Base-by-base conservation (phyloP, 1,140 invertebrate genomes). In the Tetraneura akinire region DNA sequence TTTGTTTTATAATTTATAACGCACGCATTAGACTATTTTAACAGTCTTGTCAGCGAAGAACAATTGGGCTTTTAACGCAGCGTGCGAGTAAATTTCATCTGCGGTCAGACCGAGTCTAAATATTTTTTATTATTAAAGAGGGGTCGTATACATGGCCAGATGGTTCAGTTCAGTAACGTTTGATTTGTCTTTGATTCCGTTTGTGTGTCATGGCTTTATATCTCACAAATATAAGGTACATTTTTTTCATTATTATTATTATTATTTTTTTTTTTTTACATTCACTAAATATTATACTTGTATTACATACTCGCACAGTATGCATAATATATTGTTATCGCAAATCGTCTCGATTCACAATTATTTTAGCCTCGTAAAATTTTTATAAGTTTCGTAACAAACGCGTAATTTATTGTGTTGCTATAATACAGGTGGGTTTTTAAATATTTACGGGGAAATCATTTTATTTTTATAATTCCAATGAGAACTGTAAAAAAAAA, bases 141-240 rank as follows among this genome's bases (percentile, higher is more conserved):
- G 21, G 42, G 66, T 70, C 66, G 66, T 66, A 21, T 70, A 47
- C 66, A 70, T 47, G 66, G 66, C 2, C 66, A 18, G 42, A 49
- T 42, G 23, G 49, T 47, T 66, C 32, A 37, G 8, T 37, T 37
- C 32, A 37, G 32, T 37, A n/a, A n/a, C n/a, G 32, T 37, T 37
- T 37, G 32, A 37, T 37, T 37, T 37, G 32, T 37, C n/a, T n/a
- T n/a, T 32, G 62, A 68, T 3, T 21, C n/a, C 37, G 66, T 70
- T 70, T 70, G 5, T 70, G 66, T 70, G 66, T 70, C 66, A 70
- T 70, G 66, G 66, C 66, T 70, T 70, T 62, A 29, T 47, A 49
- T 49, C 21, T 47, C 42, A 10, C 66, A 47, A 26, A 49, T 49
- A 49, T 49, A 49, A 4, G 8, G 8, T 8, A 4, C 8, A 6